phyloP scores from a whole-genome alignment of 2,113 vertebrate species.

The Esox niger region DNA sequence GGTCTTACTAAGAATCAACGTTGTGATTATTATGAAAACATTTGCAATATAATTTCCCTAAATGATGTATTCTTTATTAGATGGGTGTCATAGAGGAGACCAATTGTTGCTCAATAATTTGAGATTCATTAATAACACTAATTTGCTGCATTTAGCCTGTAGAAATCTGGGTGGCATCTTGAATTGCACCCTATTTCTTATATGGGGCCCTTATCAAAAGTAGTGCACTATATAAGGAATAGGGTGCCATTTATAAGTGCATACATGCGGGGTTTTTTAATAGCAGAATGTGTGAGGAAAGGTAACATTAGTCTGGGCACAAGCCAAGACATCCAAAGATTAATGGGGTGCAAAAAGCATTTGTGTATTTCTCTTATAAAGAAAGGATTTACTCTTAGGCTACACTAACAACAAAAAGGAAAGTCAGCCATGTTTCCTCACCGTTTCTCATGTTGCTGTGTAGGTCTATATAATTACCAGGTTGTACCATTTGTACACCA shows the following conservation, averaged over 20 bases:
- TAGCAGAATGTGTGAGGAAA: constrained; percentile 6
- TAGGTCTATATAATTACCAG: constrained; percentile 23
- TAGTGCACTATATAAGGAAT: too few species aligned
- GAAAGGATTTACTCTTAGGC: constrained; percentile 12
- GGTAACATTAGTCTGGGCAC: constrained; percentile 13
- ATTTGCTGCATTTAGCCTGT: constrained; percentile 16
- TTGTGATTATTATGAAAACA: neutral
- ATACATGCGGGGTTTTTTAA: neutral
- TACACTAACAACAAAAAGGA: constrained; percentile 26
- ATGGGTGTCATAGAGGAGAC: neutral
- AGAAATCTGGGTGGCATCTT: neutral
- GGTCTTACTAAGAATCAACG: neutral
- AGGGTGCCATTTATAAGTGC: too few species aligned
- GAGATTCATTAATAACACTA: constrained; percentile 8
- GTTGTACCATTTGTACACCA: neutral
- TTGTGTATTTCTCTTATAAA: constrained; percentile 26
- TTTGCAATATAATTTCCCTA: neutral
- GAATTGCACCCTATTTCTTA: too few species aligned
- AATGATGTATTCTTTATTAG: constrained; percentile 8
- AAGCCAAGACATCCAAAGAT: constrained; percentile 18
- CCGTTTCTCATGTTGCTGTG: constrained; percentile 7
- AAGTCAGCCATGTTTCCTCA: constrained; percentile 25
- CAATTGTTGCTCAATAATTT: neutral
- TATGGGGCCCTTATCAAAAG: too few species aligned
- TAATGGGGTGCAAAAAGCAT: constrained; percentile 20